Evolutionary conservation across 2,888 invertebrate genomes (phyloP), one percentile per base, ranked within the genome.

Genomic region (Drosophila helvetica): DNA sequence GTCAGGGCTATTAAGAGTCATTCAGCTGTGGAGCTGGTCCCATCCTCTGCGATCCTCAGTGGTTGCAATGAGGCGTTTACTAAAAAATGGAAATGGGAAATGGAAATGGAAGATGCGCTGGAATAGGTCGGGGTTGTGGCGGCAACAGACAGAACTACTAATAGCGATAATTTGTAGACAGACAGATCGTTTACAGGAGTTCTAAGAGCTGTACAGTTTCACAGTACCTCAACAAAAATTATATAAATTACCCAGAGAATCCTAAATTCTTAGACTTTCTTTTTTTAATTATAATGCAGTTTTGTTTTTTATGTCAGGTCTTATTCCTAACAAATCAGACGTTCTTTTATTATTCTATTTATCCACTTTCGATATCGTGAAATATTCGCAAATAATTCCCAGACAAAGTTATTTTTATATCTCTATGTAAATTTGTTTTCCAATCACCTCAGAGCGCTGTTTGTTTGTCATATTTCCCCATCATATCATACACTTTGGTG

Each of bases 1-100:
- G 50, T 61, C 48, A 42, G 64, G 47, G 50, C 86, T 82, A 79
- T 86, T 75, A 74, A 72, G 70, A 69, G 57, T 56, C 72, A 47
- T 78, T 80, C 74, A 66, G 58, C 82, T 77, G 67, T 70, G 57
- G 15, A 15, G 38, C 8, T 27, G 27, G 7, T 38, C 7, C n/a
- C 38, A 38, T 38, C 38, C 38, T 27, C 46, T 48, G 7, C 38
- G 59, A 79, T 63, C 66, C 77, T 66, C 71, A 74, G 71, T 80
- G 80, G 60, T 63, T 65, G 64, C 59, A 53, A 25, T 51, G 65
- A 66, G 63, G 75, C 73, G 53, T 79, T 70, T 50, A 67, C 52
- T 75, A 82, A 80, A 71, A 68, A 67, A 67, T 67, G 66, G 68
- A 57, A 42, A 25, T 38, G 46, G 66, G 54, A 55, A 48, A 15